Conservation (phyloP, 2,113 vertebrate species). For the Sorex fumeus region DNA sequence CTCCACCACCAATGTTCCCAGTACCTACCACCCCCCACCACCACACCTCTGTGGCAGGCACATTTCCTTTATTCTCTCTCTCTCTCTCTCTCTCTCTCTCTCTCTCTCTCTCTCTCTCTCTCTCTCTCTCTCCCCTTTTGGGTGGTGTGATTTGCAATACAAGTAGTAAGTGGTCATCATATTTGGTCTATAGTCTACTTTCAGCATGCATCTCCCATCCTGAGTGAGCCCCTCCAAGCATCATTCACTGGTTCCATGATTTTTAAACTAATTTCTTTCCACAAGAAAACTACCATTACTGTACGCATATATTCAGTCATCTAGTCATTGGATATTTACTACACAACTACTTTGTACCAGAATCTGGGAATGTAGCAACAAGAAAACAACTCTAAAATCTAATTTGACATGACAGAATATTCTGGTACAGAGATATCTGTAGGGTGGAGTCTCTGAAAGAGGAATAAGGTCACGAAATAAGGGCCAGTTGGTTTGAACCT, state of each 20-base stretch:
- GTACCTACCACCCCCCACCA: too few species aligned
- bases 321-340: not conserved
- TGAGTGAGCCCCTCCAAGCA: too few species aligned
- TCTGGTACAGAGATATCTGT: not conserved
- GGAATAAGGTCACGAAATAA: not conserved
- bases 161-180: too few species aligned
- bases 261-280: not conserved
- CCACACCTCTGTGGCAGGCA: too few species aligned
- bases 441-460: not conserved
- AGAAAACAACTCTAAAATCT: not conserved
- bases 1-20: too few species aligned
- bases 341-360: not conserved
- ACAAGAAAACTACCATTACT: not conserved
- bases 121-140: too few species aligned
- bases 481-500: not conserved
- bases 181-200: too few species aligned
- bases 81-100: too few species aligned
- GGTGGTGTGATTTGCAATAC: too few species aligned
- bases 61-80: too few species aligned
- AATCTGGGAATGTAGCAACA: not conserved
- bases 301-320: not conserved
- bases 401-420: constrained; percentile 7
- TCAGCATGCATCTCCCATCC: too few species aligned
- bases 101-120: too few species aligned
- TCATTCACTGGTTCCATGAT: not conserved